Percentiles rank a stretch among this genome's conserved stretches.
These are phyloP conservation scores for Pogonophryne albipinna DNA, from an alignment of 2,797 vertebrate genomes.

Conservation along the genomic window DNA sequence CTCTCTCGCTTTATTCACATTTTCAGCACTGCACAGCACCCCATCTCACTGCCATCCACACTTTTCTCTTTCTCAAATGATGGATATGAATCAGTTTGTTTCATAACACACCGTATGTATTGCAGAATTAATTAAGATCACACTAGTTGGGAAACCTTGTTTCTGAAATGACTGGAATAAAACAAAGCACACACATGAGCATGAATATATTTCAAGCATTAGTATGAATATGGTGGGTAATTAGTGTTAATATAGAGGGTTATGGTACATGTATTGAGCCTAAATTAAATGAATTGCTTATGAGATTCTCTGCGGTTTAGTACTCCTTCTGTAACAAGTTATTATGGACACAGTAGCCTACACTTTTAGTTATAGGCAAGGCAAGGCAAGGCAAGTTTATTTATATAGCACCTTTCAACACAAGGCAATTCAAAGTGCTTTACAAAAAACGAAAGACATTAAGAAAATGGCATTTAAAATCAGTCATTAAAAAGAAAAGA, in stretches of 20 bases:
- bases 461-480: no score
- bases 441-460: no score
- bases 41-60: slow-evolving; percentile 38
- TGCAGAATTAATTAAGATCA: slow-evolving; percentile 29
- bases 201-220: slow-evolving; percentile 24
- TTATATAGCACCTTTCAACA: no score
- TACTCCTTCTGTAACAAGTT: slow-evolving; percentile 35
- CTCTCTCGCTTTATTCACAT: slow-evolving; percentile 24
- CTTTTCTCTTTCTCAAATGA: background rate
- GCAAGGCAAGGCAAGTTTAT: no score
- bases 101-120: slow-evolving; percentile 32
- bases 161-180: slow-evolving; percentile 27
- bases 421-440: no score
- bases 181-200: slow-evolving; percentile 18
- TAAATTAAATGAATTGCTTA: slow-evolving; percentile 20
- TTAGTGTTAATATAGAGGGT: slow-evolving; percentile 34
- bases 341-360: slow-evolving; percentile 38
- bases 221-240: slow-evolving; percentile 33
- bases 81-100: slow-evolving; percentile 36
- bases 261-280: slow-evolving; percentile 31
- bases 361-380: slow-evolving; percentile 13
- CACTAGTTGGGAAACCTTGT: slow-evolving; percentile 14
- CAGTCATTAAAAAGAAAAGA: no score
- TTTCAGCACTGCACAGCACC: slow-evolving; percentile 25
- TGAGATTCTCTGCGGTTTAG: slow-evolving; percentile 22